Base-by-base conservation (phyloP, 2,113 vertebrate genomes). In the Pteruthius melanotis region DNA sequence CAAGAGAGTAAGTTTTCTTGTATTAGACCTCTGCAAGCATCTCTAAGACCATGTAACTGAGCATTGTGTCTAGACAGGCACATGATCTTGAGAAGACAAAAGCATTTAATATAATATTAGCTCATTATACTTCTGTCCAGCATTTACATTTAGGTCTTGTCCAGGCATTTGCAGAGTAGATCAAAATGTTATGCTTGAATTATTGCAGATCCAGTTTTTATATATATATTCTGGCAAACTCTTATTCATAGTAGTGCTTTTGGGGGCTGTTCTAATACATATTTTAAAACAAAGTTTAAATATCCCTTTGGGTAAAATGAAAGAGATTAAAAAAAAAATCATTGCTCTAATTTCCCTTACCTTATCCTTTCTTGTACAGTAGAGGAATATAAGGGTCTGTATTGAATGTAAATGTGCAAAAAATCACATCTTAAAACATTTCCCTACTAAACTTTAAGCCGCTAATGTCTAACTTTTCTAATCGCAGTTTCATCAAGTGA, bases 251-350 rank as follows among this genome's bases (percentile, higher is more conserved):
- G 37, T 42, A 85, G 63, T 83, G 45, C 86, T 91, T 93, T 12
- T 82, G 54, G 30, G 74, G 26, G 5, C 35, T 89, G 35, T 79
- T 86, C 87, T 82, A 94, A 94, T 71, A 83, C 56, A 60, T 47
- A 66, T 64, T 96, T 95, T 87, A 90, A 89, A 91, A 76, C 2
- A 39, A 95, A 96, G 83, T 91, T 97, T 90, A 95, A 97, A 92
- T 91, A 94, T 94, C 40, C 72, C 59, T 95, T 95, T 93, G 49
- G 65, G 80, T 85, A 83, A 90, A 94, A 87, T 50, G 31, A 78
- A 87, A 90, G 40, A 77, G 64, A 84, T 91, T 92, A 87, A 92
- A 93, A 90, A 19, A 88, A 95, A 96, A 75, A 26, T 70, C 35
- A 87, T 56, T 93, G 74, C 81, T 86, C 85, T 92, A 35, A 49